These are phyloP conservation scores for Cabera pusaria DNA, from an alignment of 2,888 invertebrate genomes.

Conservation along the genomic window DNA sequence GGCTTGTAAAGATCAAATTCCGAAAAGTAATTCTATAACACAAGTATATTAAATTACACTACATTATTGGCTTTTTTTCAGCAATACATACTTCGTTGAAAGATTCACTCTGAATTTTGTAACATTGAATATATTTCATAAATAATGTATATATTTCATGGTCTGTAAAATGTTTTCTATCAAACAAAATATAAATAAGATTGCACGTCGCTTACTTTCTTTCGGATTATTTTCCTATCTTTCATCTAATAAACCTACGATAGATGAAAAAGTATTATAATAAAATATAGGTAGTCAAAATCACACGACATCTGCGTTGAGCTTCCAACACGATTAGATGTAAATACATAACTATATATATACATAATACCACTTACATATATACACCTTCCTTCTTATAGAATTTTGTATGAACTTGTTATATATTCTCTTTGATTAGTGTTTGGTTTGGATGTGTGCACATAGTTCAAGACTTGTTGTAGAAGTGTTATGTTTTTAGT, in stretches of 20 bases:
- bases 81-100: no score
- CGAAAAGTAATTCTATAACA: no score
- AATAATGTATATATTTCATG: no score
- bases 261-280: conserved; percentile 41
- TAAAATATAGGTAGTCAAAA: conserved; percentile 58
- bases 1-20: no score
- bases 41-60: no score
- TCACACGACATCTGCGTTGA: conserved; percentile 82
- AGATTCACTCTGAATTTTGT: no score
- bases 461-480: conserved; percentile 15
- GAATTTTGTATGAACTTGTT: neutral
- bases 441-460: conserved; percentile 9
- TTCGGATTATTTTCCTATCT: conserved; percentile 24
- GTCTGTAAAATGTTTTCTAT: no score
- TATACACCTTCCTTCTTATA: conserved; percentile 20
- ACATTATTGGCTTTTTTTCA: no score
- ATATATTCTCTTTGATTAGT: neutral
- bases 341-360: conserved; percentile 54
- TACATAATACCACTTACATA: conserved; percentile 16
- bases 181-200: conserved; percentile 20
- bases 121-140: no score
- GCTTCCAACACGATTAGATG: conserved; percentile 85
- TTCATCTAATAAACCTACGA: conserved; percentile 36
- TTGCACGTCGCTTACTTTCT: conserved; percentile 10
- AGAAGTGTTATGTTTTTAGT: conserved; percentile 5